Conservation (phyloP, 2,113 vertebrate genomes). For the Oceanodroma tethys region DNA sequence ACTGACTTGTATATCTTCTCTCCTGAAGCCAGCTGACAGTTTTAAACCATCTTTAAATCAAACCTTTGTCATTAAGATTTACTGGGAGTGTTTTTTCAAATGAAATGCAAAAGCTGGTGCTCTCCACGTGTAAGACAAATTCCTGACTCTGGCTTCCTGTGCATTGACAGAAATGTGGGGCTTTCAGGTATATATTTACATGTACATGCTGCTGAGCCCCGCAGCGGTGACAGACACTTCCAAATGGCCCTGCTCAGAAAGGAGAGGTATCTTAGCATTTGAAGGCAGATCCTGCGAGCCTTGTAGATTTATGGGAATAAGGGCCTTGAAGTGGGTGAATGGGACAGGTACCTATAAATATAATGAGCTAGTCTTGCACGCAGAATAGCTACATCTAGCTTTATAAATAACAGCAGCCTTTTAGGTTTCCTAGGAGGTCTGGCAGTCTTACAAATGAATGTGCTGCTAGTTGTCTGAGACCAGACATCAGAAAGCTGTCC, state of each 20-base stretch:
- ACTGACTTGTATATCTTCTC: neutral
- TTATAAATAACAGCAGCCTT: conserved; percentile 49
- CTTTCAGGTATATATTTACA: neutral
- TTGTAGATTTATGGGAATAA: neutral
- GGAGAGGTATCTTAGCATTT: neutral
- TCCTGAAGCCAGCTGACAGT: conserved; percentile 11
- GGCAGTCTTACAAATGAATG: conserved; percentile 35
- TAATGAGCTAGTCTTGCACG: neutral
- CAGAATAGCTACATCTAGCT: neutral
- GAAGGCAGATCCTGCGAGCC: neutral
- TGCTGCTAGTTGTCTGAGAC: conserved; percentile 5
- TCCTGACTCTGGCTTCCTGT: neutral
- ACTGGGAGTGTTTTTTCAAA: neutral
- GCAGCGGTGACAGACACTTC: neutral
- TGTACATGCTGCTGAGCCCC: neutral
- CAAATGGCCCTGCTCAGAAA: neutral
- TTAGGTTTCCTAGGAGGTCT: conserved; percentile 56
- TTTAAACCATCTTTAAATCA: conserved; percentile 43
- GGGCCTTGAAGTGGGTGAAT: conserved; percentile 11
- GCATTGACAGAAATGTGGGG: neutral
- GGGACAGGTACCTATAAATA: conserved; percentile 35
- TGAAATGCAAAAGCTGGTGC: conserved; percentile 1
- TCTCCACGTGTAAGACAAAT: neutral
- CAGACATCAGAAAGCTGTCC: conserved; percentile 30
- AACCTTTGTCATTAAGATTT: neutral